These are phyloP conservation scores for Scaptomyza reducta DNA, from an alignment of 2,888 invertebrate genomes.

Conservation along the genomic window DNA sequence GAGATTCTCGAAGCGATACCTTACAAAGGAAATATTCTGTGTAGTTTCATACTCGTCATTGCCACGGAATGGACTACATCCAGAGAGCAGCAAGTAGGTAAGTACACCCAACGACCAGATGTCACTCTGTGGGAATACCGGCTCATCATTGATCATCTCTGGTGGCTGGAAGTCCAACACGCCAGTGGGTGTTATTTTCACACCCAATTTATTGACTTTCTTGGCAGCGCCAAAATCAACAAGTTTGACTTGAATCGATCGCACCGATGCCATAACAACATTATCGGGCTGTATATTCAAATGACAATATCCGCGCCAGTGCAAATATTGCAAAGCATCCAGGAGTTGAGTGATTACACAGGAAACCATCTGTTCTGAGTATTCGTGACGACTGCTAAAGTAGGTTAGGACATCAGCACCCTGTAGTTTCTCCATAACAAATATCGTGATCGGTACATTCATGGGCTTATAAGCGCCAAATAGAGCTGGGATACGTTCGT, in stretches of 20 bases:
- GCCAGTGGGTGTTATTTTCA: slow-evolving; percentile 87
- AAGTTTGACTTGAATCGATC: slow-evolving; percentile 94
- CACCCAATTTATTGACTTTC: slow-evolving; percentile 91
- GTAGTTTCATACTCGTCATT: slow-evolving; percentile 92
- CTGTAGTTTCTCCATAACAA: slow-evolving; percentile 93
- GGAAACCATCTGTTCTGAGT: slow-evolving; percentile 96
- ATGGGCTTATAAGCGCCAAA: slow-evolving; percentile 89
- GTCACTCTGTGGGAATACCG: slow-evolving; percentile 95
- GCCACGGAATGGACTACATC: slow-evolving; percentile 95
- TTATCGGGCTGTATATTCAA: slow-evolving; percentile 97
- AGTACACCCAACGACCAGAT: slow-evolving; percentile 98
- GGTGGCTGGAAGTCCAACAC: slow-evolving; percentile 92
- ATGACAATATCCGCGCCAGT: slow-evolving; percentile 96
- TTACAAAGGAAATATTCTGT: slow-evolving; percentile 95
- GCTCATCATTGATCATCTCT: slow-evolving; percentile 94
- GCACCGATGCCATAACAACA: slow-evolving; percentile 94
- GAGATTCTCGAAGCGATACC: slow-evolving; percentile 96
- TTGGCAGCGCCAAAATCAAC: slow-evolving; percentile 96
- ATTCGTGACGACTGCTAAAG: slow-evolving; percentile 94
- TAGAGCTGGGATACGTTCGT: slow-evolving; percentile 93
- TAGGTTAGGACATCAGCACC: slow-evolving; percentile 96
- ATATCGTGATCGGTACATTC: slow-evolving; percentile 88
- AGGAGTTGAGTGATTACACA: slow-evolving; percentile 93
- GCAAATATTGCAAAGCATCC: slow-evolving; percentile 96
- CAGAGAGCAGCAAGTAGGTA: slow-evolving; percentile 95